A percentile compares a stretch with the other conserved stretches of the same genome.
These are phyloP conservation scores for Istiophorus platypterus DNA, from an alignment of 2,113 vertebrate species.

Conservation along the genomic window DNA sequence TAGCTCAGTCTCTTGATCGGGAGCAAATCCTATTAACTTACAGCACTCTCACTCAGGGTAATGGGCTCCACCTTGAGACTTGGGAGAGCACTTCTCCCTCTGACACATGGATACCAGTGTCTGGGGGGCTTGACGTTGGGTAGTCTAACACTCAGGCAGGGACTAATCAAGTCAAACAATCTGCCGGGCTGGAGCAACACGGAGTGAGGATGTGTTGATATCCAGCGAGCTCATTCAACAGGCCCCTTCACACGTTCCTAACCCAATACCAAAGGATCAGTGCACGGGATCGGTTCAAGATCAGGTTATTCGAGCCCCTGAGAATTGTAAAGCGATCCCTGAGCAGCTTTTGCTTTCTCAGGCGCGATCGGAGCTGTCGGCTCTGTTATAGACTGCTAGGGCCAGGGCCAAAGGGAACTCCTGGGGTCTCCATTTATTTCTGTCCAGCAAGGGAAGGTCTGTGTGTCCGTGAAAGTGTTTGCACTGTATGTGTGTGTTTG, in stretches of 20 bases:
- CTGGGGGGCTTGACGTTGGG: constrained; percentile 72
- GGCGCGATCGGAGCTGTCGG: constrained; percentile 75
- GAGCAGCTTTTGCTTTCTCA: constrained; percentile 80
- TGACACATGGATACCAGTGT: constrained; percentile 78
- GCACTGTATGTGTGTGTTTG: constrained; percentile 50
- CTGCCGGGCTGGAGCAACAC: constrained; percentile 73
- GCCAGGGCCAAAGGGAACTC: constrained; percentile 70
- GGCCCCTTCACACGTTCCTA: constrained; percentile 82
- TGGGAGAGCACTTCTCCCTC: constrained; percentile 71
- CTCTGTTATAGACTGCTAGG: constrained; percentile 61
- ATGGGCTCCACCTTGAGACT: constrained; percentile 82
- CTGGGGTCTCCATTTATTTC: constrained; percentile 72
- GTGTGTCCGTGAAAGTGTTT: constrained; percentile 55
- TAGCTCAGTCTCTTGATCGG: constrained; percentile 81
- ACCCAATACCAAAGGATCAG: constrained; percentile 79
- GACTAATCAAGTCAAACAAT: constrained; percentile 83
- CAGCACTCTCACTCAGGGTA: constrained; percentile 82
- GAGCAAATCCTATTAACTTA: constrained; percentile 85
- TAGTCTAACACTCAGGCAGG: constrained; percentile 69
- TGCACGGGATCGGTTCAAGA: constrained; percentile 78
- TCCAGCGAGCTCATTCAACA: constrained; percentile 76
- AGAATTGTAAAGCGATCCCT: constrained; percentile 84
- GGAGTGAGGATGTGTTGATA: constrained; percentile 81
- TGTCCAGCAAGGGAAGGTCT: constrained; percentile 47
- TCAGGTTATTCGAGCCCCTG: constrained; percentile 82